Conservation (phyloP, 2,797 vertebrate genomes). For the Tenualosa ilisha region DNA sequence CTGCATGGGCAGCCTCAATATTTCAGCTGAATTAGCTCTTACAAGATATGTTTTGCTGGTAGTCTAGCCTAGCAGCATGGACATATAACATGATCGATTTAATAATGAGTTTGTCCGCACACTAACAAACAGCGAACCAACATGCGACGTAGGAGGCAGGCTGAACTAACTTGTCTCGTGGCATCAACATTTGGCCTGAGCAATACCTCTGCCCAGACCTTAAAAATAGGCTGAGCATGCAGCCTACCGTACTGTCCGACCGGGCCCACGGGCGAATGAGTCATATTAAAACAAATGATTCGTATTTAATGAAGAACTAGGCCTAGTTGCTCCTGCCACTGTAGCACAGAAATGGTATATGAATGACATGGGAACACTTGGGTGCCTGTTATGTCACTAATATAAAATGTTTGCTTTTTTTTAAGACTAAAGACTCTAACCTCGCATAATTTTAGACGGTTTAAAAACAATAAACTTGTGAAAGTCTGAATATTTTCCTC, state of each 20-base stretch:
- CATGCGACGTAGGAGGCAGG: not conserved
- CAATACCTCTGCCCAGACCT: constrained; percentile 14
- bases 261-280: not conserved
- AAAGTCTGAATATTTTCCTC: not conserved
- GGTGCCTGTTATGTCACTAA: not conserved
- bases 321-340: not conserved
- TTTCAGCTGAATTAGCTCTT: not conserved
- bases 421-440: not conserved
- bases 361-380: not conserved
- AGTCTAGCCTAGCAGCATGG: not conserved
- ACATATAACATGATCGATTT: not conserved
- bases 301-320: not conserved
- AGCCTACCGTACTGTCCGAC: not conserved
- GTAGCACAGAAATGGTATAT: not conserved
- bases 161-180: not conserved
- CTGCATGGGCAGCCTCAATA: not conserved
- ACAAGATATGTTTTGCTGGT: not conserved
- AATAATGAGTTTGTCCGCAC: not conserved
- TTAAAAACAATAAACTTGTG: not conserved
- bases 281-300: constrained; percentile 19
- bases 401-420: constrained; percentile 9
- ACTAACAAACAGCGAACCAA: not conserved
- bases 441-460: not conserved
- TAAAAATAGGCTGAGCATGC: constrained; percentile 1
- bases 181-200: constrained; percentile 13